Evolutionary conservation across 1,140 invertebrate species (phyloP), one percentile per base, ranked within the genome.

Genomic region (Drosophila lacteicornis): DNA sequence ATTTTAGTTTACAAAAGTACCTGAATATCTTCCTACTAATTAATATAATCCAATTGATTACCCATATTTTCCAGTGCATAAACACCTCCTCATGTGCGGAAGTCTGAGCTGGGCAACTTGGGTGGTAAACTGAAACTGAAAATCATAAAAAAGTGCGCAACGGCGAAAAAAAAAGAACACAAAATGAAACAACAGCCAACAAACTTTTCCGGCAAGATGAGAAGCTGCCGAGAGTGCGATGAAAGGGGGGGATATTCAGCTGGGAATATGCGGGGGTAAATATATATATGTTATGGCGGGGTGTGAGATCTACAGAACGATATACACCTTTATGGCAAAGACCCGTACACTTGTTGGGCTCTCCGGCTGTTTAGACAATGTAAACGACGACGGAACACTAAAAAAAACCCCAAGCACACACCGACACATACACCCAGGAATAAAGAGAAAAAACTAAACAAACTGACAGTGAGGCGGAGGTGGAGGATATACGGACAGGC

Each of bases 71-170:
- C 4, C 40, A 66, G 55, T 65, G 49, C 58, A 66, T 83, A 77
- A 84, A 84, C 81, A 81, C 85, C 78, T 67, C 71, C 66, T 57
- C 46, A 53, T 47, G 45, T 47, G 56, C 45, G 46, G 45, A 43
- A 47, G 46, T 47, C 47, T 36, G 57, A 55, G 45, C 33, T 8
- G 12, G 27, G 60, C 36, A 25, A 42, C 50, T 13, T 56, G 33
- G 45, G 58, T 58, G 74, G 59, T 40, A 65, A 71, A 47, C 75
- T 79, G 68, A 73, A 79, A 77, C 75, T 59, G 71, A 80, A 76
- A 83, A 61, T 87, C 78, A 87, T 87, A 87, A 87, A 87, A 86
- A 88, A 87, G 80, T 88, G 84, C 80, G 80, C 85, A 88, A 60
- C 74, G 67, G 49, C 67, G 49, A 17, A 70, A 83, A 87, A 88